Conservation (phyloP, 1,140 invertebrate species). For the Drosophila virilis region DNA sequence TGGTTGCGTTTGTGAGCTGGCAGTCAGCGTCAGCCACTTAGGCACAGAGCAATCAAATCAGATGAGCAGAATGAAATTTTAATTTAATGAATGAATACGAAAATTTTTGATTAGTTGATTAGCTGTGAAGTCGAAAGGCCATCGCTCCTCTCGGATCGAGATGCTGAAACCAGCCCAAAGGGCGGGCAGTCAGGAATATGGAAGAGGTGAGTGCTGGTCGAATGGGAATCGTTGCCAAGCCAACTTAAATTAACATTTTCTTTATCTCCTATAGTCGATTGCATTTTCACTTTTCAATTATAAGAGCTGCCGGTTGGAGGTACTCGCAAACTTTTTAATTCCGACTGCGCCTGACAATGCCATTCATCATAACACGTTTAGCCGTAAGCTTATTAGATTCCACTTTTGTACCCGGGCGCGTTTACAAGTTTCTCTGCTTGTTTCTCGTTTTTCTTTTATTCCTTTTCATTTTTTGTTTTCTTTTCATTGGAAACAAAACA, state of each 20-base stretch:
- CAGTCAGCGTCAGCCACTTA: constrained; percentile 58
- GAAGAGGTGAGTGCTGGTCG: not conserved
- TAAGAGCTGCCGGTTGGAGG: constrained; percentile 30
- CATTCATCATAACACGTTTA: constrained; percentile 83
- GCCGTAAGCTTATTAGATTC: constrained; percentile 82
- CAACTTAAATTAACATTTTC: constrained; percentile 3
- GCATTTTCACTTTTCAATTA: constrained; percentile 73
- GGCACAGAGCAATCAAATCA: constrained; percentile 77
- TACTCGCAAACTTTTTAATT: constrained; percentile 65
- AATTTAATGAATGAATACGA: constrained; percentile 81
- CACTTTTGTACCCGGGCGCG: constrained; percentile 77
- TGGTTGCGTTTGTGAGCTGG: constrained; percentile 10
- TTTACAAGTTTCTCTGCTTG: constrained; percentile 76
- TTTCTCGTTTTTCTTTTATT: constrained; percentile 43
- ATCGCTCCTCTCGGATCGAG: constrained; percentile 1
- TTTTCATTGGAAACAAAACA: constrained; percentile 56
- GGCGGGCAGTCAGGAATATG: not conserved
- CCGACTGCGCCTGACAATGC: constrained; percentile 75
- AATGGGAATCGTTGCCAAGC: constrained; percentile 6
- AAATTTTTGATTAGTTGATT: constrained; percentile 78
- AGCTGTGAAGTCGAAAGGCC: constrained; percentile 46
- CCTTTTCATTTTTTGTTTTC: constrained; percentile 22
- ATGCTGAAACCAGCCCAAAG: not conserved
- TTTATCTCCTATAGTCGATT: constrained; percentile 19
- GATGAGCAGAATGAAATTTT: constrained; percentile 81